Percentiles rank a stretch among this genome's conserved stretches.
phyloP scores from a whole-genome alignment of 2,797 vertebrate species.

The Halcyon badia region DNA sequence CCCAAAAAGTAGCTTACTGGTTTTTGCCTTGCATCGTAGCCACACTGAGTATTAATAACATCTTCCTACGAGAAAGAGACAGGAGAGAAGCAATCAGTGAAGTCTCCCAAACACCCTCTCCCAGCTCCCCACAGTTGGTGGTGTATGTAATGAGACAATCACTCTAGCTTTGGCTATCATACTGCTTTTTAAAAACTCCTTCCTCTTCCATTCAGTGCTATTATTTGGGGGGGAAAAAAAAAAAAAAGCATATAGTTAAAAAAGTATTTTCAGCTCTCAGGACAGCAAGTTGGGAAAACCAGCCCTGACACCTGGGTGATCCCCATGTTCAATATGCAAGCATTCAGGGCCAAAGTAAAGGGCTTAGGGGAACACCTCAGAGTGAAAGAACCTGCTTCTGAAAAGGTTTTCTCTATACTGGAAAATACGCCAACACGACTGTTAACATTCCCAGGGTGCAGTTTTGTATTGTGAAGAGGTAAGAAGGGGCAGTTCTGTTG shows the following conservation, averaged over 20 bases:
- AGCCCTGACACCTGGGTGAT: neutral
- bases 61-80: slow-evolving; percentile 88
- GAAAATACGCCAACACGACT: neutral
- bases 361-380: neutral
- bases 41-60: slow-evolving; percentile 99
- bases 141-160: neutral
- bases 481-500: neutral
- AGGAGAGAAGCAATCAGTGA: slow-evolving; percentile 18
- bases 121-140: neutral
- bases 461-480: neutral
- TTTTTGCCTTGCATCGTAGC: slow-evolving; percentile 96
- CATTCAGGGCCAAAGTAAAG: neutral
- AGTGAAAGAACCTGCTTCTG: neutral
- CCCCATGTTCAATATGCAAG: neutral
- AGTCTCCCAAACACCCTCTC: neutral
- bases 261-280: neutral
- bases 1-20: slow-evolving; percentile 87
- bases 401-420: neutral
- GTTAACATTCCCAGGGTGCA: neutral
- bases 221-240: neutral
- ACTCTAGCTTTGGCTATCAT: neutral
- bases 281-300: neutral
- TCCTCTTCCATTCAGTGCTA: neutral
- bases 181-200: neutral
- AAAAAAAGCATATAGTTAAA: neutral